Base-by-base conservation (phyloP, 2,113 vertebrate genomes). In the Colossoma macropomum region DNA sequence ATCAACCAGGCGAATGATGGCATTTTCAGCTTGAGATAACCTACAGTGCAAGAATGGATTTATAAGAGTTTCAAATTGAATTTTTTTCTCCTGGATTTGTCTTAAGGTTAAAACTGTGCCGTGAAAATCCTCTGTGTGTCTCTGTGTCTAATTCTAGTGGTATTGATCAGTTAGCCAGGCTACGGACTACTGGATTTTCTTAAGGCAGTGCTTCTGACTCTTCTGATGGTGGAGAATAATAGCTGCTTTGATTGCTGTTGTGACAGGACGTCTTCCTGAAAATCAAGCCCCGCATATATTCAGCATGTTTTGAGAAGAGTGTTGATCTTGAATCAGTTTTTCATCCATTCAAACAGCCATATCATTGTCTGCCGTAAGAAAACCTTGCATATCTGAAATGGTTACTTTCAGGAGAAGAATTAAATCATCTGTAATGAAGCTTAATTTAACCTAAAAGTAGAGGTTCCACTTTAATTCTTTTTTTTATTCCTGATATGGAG, bases 1-100 rank as follows among this genome's bases (percentile, higher is more conserved):
- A 30, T 38, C 28, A 63, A 48, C 54, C 50, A 10, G 56, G 6
- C 56, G 56, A 60, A 59, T 32, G 69, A 63, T 28, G n/a, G 41
- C 65, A 28, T 79, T 21, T 71, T 56, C 48, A 41, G 56, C 68
- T 30, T 23, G 38, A 73, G 69, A 73, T 72, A 80, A 81, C n/a
- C 21, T 81, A 19, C 54, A 73, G 34, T 69, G 34, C n/a, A 38
- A 38, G 41, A 60, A 62, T 62, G 25, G 70, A 72, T 80, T 45
- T 63, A 81, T n/a, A 71, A 41, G 38, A 71, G 41, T 41, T 45
- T 45, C 23, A 45, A 71, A 12, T 45, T 41, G 25, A 71, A 45
- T 71, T 72, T 62, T 70, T 62, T 62, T 62, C 11, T 25, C 23
- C 59, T 3, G 59, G 59, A 62, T 62, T 62, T 62, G 59, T 62